phyloP scores from a whole-genome alignment of 2,797 vertebrate species.

The Syngnathus acus region DNA sequence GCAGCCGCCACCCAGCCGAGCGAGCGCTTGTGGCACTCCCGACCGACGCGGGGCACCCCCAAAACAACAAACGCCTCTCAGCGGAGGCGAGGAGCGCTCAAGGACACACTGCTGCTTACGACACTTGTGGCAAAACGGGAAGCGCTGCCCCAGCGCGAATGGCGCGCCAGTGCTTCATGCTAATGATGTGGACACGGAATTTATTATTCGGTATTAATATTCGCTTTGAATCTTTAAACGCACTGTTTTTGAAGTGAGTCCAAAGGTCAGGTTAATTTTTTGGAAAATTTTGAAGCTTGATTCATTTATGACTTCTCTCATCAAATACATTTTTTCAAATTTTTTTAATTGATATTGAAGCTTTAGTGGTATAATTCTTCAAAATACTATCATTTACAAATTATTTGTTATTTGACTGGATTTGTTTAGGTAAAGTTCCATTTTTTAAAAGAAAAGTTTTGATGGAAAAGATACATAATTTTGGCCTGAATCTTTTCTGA shows the following conservation, averaged over 20 bases:
- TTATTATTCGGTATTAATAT: neutral
- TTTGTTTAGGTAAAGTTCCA: too few species aligned
- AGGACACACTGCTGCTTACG: neutral
- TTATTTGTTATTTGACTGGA: too few species aligned
- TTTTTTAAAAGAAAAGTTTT: too few species aligned
- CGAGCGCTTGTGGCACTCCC: neutral
- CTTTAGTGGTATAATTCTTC: too few species aligned
- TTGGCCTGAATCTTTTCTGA: too few species aligned
- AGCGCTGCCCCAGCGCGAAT: neutral
- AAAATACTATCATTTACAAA: too few species aligned
- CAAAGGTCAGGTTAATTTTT: neutral
- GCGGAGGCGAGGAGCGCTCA: conserved; percentile 12
- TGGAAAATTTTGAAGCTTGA: too few species aligned
- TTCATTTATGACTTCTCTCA: too few species aligned
- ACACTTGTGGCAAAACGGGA: neutral
- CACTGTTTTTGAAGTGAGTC: neutral
- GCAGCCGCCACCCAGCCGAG: conserved; percentile 24
- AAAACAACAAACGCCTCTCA: conserved; percentile 16
- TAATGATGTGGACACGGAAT: neutral
- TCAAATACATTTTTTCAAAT: too few species aligned
- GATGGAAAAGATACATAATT: too few species aligned
- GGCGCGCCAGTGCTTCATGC: neutral
- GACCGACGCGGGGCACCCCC: neutral
- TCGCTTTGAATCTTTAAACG: neutral
- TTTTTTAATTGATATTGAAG: too few species aligned